phyloP scores from a whole-genome alignment of 2,797 vertebrate genomes.

The Dallia pectoralis region DNA sequence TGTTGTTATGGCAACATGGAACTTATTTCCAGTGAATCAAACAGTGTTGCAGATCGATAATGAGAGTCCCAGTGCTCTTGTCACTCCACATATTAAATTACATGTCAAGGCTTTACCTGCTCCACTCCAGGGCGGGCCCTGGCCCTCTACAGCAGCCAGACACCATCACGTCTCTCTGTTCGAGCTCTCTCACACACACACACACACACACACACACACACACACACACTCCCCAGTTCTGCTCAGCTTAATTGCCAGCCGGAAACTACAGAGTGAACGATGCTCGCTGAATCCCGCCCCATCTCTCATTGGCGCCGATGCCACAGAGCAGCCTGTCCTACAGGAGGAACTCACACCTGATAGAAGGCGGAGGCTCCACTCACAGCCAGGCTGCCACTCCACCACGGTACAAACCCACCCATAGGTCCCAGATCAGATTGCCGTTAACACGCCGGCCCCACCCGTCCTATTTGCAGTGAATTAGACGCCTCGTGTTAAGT shows the following conservation, averaged over 20 bases:
- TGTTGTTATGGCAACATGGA: slow-evolving; percentile 57
- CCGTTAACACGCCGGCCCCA: neutral
- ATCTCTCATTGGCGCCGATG: neutral
- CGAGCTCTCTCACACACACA: neutral
- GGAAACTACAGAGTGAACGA: neutral
- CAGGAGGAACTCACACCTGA: neutral
- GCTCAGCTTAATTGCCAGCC: neutral
- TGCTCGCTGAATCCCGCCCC: no score
- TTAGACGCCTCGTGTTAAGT: neutral
- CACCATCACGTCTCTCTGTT: neutral
- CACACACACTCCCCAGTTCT: neutral
- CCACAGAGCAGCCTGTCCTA: neutral
- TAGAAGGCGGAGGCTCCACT: neutral
- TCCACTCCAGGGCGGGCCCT: slow-evolving; percentile 13
- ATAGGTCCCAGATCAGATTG: neutral
- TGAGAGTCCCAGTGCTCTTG: slow-evolving; percentile 11
- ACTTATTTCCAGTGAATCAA: slow-evolving; percentile 37
- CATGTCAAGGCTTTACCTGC: slow-evolving; percentile 37
- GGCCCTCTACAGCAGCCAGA: slow-evolving; percentile 1
- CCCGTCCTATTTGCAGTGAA: neutral
- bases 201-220: neutral
- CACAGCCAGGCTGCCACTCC: neutral
- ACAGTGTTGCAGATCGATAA: slow-evolving; percentile 28
- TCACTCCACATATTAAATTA: slow-evolving; percentile 42
- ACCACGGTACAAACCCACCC: neutral